Percentiles rank a stretch among this genome's conserved stretches.
phyloP scores from a whole-genome alignment of 2,797 vertebrate species.

The Helarctos malayanus region DNA sequence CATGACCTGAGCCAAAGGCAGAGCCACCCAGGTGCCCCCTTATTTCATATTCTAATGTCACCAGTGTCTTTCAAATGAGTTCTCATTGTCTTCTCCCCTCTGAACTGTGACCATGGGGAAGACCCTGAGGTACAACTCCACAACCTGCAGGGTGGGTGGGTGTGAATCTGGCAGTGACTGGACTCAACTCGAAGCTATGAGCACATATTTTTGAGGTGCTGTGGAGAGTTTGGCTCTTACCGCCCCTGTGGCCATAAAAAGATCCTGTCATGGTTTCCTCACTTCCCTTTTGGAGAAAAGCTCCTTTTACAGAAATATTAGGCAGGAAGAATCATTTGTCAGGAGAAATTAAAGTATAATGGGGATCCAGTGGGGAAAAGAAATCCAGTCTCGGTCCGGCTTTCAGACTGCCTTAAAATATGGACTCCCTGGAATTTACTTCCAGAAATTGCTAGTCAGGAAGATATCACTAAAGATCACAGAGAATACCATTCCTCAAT shows the following conservation, averaged over 20 bases:
- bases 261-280: neutral
- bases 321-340: neutral
- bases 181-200: neutral
- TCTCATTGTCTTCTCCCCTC: neutral
- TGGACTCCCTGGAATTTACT: neutral
- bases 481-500: neutral
- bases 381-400: neutral
- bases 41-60: neutral
- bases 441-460: neutral
- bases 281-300: neutral
- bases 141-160: fast-evolving
- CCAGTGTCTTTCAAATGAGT: neutral
- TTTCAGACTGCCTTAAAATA: conserved; percentile 4
- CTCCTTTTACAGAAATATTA: neutral
- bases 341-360: neutral
- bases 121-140: neutral
- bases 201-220: neutral
- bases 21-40: no score
- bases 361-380: neutral
- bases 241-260: neutral
- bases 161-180: neutral
- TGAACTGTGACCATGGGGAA: neutral
- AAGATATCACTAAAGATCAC: neutral
- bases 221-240: neutral
- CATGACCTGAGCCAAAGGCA: no score